Evolutionary conservation across 2,797 vertebrate genomes (phyloP).

Genomic region (Phoebastria nigripes): DNA sequence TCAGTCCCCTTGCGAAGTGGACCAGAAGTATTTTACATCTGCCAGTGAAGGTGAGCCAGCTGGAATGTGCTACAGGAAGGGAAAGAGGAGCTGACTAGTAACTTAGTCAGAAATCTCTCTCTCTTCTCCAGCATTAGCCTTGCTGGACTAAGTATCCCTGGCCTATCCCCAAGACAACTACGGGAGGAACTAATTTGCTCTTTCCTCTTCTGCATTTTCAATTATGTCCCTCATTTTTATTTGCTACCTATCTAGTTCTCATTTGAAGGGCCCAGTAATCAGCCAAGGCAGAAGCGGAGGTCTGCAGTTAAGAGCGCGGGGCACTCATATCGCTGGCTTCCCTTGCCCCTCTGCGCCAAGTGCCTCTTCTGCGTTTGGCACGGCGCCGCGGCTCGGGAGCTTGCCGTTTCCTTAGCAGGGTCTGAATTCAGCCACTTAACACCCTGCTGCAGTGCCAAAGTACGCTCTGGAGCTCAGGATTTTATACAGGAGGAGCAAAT

Average conservation of each 20-base stretch:
- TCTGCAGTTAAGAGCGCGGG: neutral
- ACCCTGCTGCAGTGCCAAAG: neutral
- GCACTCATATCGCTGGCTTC: fast-evolving
- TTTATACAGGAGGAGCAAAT: neutral
- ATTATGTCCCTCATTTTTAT: neutral
- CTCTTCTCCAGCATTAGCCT: slow-evolving; percentile 25
- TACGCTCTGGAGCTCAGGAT: neutral
- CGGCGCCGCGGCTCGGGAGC: neutral
- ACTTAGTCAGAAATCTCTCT: slow-evolving; percentile 24
- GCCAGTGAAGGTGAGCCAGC: slow-evolving; percentile 37
- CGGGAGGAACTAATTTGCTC: neutral
- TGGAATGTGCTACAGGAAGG: slow-evolving; percentile 35
- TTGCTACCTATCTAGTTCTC: neutral
- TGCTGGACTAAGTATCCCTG: neutral
- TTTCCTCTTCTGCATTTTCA: slow-evolving; percentile 15
- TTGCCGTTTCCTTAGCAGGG: neutral
- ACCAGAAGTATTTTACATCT: slow-evolving; percentile 29
- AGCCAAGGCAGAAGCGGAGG: neutral
- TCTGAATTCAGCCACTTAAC: slow-evolving; percentile 13
- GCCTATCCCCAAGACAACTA: neutral
- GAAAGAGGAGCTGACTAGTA: slow-evolving; percentile 20
- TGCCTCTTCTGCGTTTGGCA: neutral
- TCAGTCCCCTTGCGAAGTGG: neutral
- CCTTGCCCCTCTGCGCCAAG: neutral
- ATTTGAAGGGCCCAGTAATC: neutral